Evolutionary conservation across 1,140 invertebrate genomes (phyloP).

Genomic region (Drosophila rhopaloa): DNA sequence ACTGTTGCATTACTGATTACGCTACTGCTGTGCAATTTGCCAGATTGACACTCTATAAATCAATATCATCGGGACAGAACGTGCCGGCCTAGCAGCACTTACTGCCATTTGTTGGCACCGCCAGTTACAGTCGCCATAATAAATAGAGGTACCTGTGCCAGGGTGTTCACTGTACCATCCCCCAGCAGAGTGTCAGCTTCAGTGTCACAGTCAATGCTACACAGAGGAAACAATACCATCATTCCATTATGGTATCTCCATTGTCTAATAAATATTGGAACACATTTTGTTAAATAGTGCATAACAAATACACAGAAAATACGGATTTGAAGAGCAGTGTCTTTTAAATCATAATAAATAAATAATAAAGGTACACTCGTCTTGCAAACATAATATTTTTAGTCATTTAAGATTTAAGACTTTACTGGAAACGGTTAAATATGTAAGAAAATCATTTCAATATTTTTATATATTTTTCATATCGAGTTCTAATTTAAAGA

Average conservation of each 20-base stretch:
- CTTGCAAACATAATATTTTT: too few species aligned
- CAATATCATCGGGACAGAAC: slow-evolving; percentile 44
- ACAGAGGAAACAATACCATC: not conserved
- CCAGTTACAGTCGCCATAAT: slow-evolving; percentile 20
- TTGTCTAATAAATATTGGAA: too few species aligned
- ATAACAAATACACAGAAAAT: too few species aligned
- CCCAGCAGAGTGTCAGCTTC: not conserved
- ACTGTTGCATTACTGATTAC: slow-evolving; percentile 59
- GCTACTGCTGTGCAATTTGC: slow-evolving; percentile 62
- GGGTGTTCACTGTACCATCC: slow-evolving; percentile 15
- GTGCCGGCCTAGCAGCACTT: slow-evolving; percentile 28
- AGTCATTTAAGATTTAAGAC: too few species aligned
- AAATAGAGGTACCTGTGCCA: not conserved
- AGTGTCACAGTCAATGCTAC: slow-evolving; percentile 21
- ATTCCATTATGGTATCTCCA: not conserved
- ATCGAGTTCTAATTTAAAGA: too few species aligned
- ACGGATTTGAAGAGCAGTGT: too few species aligned
- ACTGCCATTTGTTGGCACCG: slow-evolving; percentile 27
- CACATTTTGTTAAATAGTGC: too few species aligned
- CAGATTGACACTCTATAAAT: slow-evolving; percentile 70
- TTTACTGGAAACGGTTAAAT: too few species aligned
- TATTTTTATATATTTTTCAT: too few species aligned
- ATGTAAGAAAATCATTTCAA: too few species aligned
- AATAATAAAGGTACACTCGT: too few species aligned
- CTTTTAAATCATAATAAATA: too few species aligned